Evolutionary conservation across 2,888 invertebrate genomes (phyloP).

Genomic region (Euzetes globulus): DNA sequence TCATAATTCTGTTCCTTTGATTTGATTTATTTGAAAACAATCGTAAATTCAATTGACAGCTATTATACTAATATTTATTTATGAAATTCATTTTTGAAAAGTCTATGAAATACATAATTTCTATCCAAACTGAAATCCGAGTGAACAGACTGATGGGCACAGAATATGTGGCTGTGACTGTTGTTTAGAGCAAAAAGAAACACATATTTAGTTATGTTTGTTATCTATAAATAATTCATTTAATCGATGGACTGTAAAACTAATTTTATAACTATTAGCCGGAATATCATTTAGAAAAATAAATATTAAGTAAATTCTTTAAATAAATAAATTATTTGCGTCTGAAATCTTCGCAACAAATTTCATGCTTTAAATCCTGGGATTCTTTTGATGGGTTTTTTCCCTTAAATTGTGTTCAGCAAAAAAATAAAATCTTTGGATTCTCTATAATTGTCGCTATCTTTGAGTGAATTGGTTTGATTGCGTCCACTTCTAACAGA

Average conservation of each 20-base stretch:
- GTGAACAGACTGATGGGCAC: no score
- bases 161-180: no score
- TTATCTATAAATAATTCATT: neutral
- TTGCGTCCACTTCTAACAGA: neutral
- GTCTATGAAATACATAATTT: no score
- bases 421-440: neutral
- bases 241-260: neutral
- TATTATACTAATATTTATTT: no score
- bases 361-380: neutral
- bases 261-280: neutral
- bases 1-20: neutral
- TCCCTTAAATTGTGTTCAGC: neutral
- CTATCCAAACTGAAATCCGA: no score
- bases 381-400: neutral
- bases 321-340: neutral
- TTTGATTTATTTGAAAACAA: neutral
- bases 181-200: no score
- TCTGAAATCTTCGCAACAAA: neutral
- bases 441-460: constrained; percentile 3
- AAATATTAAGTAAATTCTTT: neutral
- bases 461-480: neutral
- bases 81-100: no score
- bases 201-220: neutral
- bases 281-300: neutral
- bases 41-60: neutral